Percentiles rank a stretch among this genome's conserved stretches.
phyloP scores from a whole-genome alignment of 2,888 invertebrate genomes.

The Calameuta pallipes region DNA sequence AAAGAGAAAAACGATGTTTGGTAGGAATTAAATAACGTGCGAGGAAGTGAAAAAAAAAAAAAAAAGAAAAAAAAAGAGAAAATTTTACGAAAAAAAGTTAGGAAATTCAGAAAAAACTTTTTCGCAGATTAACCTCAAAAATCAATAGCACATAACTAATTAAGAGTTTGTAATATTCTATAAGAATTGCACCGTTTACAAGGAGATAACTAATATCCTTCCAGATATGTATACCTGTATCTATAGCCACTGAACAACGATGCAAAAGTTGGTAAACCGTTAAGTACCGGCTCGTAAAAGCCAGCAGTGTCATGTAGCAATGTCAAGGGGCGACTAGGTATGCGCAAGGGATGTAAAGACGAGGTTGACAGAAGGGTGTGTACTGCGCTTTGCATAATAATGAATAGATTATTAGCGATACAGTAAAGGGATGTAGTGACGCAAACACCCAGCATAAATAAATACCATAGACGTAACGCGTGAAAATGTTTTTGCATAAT shows the following conservation, averaged over 20 bases:
- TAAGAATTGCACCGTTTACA: not conserved
- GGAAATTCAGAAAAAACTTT: not conserved
- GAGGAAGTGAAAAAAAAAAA: not conserved
- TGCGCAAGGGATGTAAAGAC: not conserved
- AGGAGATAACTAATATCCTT: not conserved
- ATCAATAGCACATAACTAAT: too few species aligned
- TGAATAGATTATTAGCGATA: conserved; percentile 1
- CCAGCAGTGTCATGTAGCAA: not conserved
- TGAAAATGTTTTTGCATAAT: not conserved
- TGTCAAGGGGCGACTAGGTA: not conserved
- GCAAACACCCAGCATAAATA: not conserved
- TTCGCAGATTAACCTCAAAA: not conserved
- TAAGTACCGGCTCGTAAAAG: not conserved
- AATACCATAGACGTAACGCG: not conserved
- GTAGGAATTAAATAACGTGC: not conserved
- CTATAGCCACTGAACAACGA: not conserved
- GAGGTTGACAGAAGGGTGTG: not conserved
- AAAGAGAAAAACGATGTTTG: not conserved
- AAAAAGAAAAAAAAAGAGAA: not conserved
- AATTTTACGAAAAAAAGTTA: not conserved
- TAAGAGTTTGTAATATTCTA: not conserved
- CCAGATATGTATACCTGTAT: not conserved
- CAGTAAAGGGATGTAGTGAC: not conserved
- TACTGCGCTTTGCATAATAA: not conserved
- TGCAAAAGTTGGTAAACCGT: not conserved